These are phyloP conservation scores for Andricus curvator DNA, from an alignment of 2,888 invertebrate genomes.

Conservation along the genomic window DNA sequence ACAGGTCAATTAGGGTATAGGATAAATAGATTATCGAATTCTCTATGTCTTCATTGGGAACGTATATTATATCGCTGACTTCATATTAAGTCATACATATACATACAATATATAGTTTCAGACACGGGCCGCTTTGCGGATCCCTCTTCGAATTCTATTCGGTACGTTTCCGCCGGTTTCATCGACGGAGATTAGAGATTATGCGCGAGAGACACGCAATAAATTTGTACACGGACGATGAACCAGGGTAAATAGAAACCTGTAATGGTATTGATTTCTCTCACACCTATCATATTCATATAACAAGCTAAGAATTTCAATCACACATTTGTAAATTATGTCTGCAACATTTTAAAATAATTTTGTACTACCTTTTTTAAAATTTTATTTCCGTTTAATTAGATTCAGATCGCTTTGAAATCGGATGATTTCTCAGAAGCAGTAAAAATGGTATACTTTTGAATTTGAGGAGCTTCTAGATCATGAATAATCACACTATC, in stretches of 20 bases:
- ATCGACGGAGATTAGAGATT: constrained; percentile 49
- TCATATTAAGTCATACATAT: too few species aligned
- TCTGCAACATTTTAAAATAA: neutral
- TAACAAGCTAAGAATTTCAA: constrained; percentile 21
- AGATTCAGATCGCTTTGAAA: too few species aligned
- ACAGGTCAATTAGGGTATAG: neutral
- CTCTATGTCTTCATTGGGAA: neutral
- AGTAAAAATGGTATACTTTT: too few species aligned
- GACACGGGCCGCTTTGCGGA: constrained; percentile 41
- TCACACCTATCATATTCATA: constrained; percentile 37
- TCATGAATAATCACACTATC: too few species aligned
- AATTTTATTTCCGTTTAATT: too few species aligned
- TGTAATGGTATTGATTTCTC: constrained; percentile 71
- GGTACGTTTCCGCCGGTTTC: constrained; percentile 43
- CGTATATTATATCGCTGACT: constrained; percentile 7
- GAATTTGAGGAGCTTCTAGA: too few species aligned
- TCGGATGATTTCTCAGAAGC: too few species aligned
- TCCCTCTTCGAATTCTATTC: constrained; percentile 45
- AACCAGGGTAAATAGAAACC: constrained; percentile 68
- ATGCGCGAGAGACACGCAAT: constrained; percentile 64
- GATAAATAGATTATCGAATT: neutral
- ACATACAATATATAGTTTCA: too few species aligned
- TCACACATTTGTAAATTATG: constrained; percentile 4
- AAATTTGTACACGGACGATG: constrained; percentile 73
- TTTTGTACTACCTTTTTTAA: neutral